Conservation (phyloP, 2,888 invertebrate genomes). For the Idaea biselata region DNA sequence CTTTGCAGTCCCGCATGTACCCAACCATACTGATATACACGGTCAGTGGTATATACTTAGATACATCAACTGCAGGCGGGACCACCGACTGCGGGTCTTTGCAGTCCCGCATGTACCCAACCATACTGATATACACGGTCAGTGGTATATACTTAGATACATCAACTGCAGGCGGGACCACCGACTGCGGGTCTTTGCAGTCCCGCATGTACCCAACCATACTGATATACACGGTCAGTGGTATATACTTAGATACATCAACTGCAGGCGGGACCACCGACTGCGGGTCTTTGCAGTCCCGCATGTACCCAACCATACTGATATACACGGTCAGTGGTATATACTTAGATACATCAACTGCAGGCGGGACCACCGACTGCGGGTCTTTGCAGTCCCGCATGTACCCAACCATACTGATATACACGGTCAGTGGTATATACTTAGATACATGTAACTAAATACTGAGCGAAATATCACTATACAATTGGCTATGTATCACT, state of each 20-base stretch:
- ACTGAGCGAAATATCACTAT: no score
- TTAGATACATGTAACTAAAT: no score
- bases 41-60: constrained; percentile 25
- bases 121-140: constrained; percentile 41
- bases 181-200: constrained; percentile 92
- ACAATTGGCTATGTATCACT: no score
- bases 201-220: constrained; percentile 55
- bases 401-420: constrained; percentile 38
- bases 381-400: constrained; percentile 89
- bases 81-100: constrained; percentile 91
- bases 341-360: no score
- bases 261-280: constrained; percentile 93
- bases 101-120: constrained; percentile 81
- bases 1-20: constrained; percentile 84
- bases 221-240: constrained; percentile 40
- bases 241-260: no score
- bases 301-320: constrained; percentile 37
- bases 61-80: no score
- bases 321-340: constrained; percentile 37
- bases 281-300: constrained; percentile 92
- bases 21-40: constrained; percentile 38
- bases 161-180: constrained; percentile 94
- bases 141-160: neutral
- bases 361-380: constrained; percentile 92
- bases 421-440: constrained; percentile 31